A percentile compares a stretch with the other conserved stretches of the same genome.
Conservation (phyloP, 1,140 invertebrate species). For the Nephila pilipes region DNA sequence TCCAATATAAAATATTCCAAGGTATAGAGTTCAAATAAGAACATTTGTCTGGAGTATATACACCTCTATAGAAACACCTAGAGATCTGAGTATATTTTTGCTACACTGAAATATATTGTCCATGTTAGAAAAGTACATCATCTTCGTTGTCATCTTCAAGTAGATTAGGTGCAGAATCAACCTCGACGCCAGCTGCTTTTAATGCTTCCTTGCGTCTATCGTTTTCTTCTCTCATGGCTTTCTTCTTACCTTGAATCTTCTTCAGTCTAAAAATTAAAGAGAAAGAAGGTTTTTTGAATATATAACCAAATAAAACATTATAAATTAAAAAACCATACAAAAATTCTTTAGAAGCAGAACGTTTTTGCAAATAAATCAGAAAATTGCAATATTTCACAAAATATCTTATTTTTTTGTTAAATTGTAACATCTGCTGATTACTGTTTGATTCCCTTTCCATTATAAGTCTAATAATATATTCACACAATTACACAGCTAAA, state of each 20-base stretch:
- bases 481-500: too few relatives aligned
- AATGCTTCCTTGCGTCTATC: constrained; percentile 78
- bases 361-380: too few relatives aligned
- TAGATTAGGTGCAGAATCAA: constrained; percentile 87
- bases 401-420: too few relatives aligned
- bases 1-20: neutral
- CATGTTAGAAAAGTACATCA: constrained; percentile 86
- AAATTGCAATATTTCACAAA: too few relatives aligned
- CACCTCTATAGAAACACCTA: constrained; percentile 42
- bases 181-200: constrained; percentile 82
- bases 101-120: neutral
- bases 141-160: constrained; percentile 92
- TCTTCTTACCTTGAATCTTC: constrained; percentile 78
- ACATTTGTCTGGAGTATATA: constrained; percentile 42
- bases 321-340: neutral
- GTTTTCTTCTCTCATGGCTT: constrained; percentile 73
- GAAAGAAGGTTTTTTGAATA: neutral
- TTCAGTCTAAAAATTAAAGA: constrained; percentile 78
- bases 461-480: too few relatives aligned
- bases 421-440: too few relatives aligned
- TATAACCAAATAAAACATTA: neutral
- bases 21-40: neutral
- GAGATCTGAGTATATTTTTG: constrained; percentile 30
- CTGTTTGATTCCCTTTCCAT: too few relatives aligned
- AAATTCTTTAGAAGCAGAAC: neutral